Base-by-base conservation (phyloP, 2,797 vertebrate species). In the Mormyrops boulengeri region DNA sequence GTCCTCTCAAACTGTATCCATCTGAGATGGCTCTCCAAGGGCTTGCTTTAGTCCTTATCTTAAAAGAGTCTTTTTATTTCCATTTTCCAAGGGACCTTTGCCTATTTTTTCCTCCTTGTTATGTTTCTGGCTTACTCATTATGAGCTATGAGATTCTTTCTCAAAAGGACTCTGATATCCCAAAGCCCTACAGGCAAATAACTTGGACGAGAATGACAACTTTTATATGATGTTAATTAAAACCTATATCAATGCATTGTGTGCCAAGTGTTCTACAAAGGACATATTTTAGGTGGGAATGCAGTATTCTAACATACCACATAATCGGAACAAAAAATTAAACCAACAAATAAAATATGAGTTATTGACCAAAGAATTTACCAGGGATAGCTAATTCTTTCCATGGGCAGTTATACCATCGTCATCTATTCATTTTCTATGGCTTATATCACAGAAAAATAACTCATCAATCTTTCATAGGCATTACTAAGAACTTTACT, bases 141-240 rank as follows among this genome's bases (percentile, higher is more conserved):
- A 87, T 34, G 85, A 57, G 52, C 52, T 57, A 34, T 87, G 85
- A 57, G 85, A 87, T 57, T 87, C 85, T 34, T 14, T 50, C 85
- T 87, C 52, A 87, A 87, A 87, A 30, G 52, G 30, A 38, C 85
- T n/a, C 11, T 55, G 50, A 87, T 87, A 87, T 55, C 30, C 7
- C 52, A 57, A 41, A 26, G 34, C 85, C 22, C 52, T 55, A 55
- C 50, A 55, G 85, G 85, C 85, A 87, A 87, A 57, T 41, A 6
- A 41, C 52, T 55, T 38, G 52, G 49, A 86, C 26, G 11, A 34
- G 17, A 26, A 22, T 55, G 84, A 86, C n/a, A 55, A 55, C 52
- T 87, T 87, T 50, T 55, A 11, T 30, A 38, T 5, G 85, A 30
- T 57, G 7, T 50, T 87, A 77, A 77, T 77, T 77, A 80, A 26